Base-by-base conservation (phyloP, 1,140 invertebrate species). In the Heliconius eleuchia region DNA sequence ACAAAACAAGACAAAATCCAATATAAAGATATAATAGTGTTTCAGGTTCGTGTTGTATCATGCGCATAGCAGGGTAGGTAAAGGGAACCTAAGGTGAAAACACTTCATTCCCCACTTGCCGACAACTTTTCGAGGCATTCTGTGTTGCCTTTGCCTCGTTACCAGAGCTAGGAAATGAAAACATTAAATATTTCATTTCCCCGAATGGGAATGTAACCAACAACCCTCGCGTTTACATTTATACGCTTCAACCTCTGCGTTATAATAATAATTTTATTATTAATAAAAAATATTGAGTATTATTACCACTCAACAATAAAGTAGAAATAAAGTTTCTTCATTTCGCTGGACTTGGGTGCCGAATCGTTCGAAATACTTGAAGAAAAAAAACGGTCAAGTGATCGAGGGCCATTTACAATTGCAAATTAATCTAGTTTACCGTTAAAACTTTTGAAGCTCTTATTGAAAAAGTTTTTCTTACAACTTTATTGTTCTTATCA, bases 301-400 rank as follows among this genome's bases (percentile, higher is more conserved):
- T 52, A 39, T 39, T 39, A 39, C 71, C 8, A 72, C n/a, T 72
- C 18, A 72, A 72, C 71, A 37, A 23, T 42, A 60, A 74, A 34
- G 75, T 76, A 80, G 76, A 76, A 80, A 42, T 74, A 73, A 80
- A 80, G 74, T 80, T 80, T 80, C 74, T 80, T 80, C 79, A 80
- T 80, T 80, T 80, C 74, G 74, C 18, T 30, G 46, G 55, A 78
- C 55, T 78, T 78, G 34, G 50, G 55, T 55, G 72, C 72, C 77
- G 72, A 80, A 75, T 80, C 76, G 74, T 76, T 80, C 55, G 30
- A 19, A 13, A 70, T 74, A 74, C 78, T 76, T 76, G 74, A 80
- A 80, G 74, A 72, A 66, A 76, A 80, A 80, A 76, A 71, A 23
- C 73, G 18, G n/a, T 77, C 74, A 57, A 80, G 74, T 80, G 79